Evolutionary conservation across 2,797 vertebrate species (phyloP).

Genomic region (Urosaurus nigricauda): DNA sequence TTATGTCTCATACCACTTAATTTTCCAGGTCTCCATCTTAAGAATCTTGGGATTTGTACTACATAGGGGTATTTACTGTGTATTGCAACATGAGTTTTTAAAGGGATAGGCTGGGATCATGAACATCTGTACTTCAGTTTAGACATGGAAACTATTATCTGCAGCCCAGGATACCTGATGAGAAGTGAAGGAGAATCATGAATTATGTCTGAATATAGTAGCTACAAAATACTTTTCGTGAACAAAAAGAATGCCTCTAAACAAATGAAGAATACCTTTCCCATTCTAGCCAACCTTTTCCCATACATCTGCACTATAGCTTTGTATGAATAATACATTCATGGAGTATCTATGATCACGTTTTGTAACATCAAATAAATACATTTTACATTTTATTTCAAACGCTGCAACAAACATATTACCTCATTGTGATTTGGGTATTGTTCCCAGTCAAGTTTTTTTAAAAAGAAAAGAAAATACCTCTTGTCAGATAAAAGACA

Average conservation of each 20-base stretch:
- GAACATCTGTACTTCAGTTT: too few species aligned
- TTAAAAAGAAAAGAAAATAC: background rate
- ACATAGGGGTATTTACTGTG: too few species aligned
- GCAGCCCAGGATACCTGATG: too few species aligned
- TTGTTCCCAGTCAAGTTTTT: background rate
- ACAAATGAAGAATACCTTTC: background rate
- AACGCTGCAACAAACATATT: background rate
- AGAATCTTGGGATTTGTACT: too few species aligned
- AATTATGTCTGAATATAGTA: too few species aligned
- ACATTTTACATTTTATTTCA: background rate
- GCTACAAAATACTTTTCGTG: background rate
- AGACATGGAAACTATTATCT: too few species aligned
- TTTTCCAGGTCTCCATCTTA: too few species aligned
- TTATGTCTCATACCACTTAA: too few species aligned
- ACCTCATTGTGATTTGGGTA: background rate
- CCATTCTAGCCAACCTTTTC: background rate
- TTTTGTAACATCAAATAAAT: background rate
- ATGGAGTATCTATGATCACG: background rate
- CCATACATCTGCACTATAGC: background rate
- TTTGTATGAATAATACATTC: background rate
- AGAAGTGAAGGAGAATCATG: too few species aligned
- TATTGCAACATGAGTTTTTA: too few species aligned
- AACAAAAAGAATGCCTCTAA: background rate
- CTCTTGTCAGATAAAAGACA: background rate
- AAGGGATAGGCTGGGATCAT: too few species aligned